Base-by-base conservation (phyloP, 2,888 invertebrate genomes). In the Laspeyria flexula region DNA sequence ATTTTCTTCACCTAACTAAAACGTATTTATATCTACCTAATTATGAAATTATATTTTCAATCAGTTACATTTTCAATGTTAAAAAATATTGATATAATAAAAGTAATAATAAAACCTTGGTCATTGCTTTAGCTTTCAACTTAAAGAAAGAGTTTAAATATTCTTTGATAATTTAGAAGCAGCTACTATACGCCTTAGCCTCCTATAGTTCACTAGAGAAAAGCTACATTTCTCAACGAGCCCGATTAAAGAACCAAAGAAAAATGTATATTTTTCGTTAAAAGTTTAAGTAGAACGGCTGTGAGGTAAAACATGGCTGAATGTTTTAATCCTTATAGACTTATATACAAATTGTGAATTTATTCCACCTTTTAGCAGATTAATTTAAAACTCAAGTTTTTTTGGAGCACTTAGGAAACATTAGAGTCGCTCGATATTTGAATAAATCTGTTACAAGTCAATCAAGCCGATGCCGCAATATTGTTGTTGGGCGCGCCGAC, bases 351-450 rank as follows among this genome's bases (percentile, higher is more conserved):
- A 47, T 38, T 37, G 42, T 12, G 12, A 44, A 21, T 11, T 45
- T 41, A 40, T 48, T 45, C 13, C n/a, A 23, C 33, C 15, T 40
- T 43, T 43, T 43, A 57, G 42, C 31, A 47, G 34, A 60, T 52
- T 60, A 49, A 40, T 55, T 55, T 31, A 15, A 38, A 51, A 51
- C 33, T 38, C 13, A 0, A 39, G 27, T 31, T 16, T 50, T 50
- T 41, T 38, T 18, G 25, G 12, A 15, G 30, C 38, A 38, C 30
- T 44, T 30, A 38, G 27, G 13, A 43, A 21, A 37, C 6, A 29
- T 29, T 12, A 3, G 27, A 9, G 5, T 11, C 15, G 16, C 33
- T 30, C 21, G 5, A 21, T 21, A 11, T 30, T 11, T 3, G 21
- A 12, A 4, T 13, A 29, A 30, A 29, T 40, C 11, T 16, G 16